These are phyloP conservation scores for Xyliphius kryptos DNA, from an alignment of 2,113 vertebrate species.

Conservation along the genomic window DNA sequence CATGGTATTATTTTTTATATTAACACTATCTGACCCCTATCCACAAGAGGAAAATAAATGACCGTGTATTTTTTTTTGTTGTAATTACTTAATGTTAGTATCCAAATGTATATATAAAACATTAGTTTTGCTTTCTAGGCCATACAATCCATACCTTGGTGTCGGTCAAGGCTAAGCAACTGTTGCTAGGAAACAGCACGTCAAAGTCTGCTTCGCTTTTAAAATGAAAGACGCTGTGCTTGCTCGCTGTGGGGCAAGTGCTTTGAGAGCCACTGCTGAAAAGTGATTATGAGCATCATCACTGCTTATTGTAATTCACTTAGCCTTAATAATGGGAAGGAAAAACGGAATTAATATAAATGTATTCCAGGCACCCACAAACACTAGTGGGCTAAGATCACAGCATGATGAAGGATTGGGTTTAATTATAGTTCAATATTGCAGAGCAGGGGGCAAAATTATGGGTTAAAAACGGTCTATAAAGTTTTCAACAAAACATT, in stretches of 20 bases:
- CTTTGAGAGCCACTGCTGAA: not conserved
- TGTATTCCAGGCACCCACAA: not conserved
- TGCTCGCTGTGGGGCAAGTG: not conserved
- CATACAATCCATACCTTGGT: conserved; percentile 36
- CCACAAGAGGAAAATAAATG: too few species aligned
- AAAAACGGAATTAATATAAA: not conserved
- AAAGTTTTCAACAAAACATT: too few species aligned
- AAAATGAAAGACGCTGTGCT: conserved; percentile 24
- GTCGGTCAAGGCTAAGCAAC: conserved; percentile 34
- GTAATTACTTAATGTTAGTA: too few species aligned
- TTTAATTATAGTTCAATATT: too few species aligned
- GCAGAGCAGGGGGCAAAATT: too few species aligned
- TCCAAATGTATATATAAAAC: too few species aligned
- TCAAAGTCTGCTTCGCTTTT: conserved; percentile 33
- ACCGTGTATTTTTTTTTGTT: too few species aligned
- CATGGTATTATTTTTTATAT: too few species aligned
- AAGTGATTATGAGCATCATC: conserved; percentile 20
- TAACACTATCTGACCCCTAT: too few species aligned
- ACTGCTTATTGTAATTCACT: not conserved
- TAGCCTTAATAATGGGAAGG: not conserved
- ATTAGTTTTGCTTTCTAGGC: not conserved
- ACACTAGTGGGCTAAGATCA: too few species aligned
- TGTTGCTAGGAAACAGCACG: conserved; percentile 49
- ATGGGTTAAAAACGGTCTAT: too few species aligned
- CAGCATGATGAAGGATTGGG: too few species aligned